phyloP scores from a whole-genome alignment of 2,113 vertebrate genomes.

The Microtus pennsylvanicus region DNA sequence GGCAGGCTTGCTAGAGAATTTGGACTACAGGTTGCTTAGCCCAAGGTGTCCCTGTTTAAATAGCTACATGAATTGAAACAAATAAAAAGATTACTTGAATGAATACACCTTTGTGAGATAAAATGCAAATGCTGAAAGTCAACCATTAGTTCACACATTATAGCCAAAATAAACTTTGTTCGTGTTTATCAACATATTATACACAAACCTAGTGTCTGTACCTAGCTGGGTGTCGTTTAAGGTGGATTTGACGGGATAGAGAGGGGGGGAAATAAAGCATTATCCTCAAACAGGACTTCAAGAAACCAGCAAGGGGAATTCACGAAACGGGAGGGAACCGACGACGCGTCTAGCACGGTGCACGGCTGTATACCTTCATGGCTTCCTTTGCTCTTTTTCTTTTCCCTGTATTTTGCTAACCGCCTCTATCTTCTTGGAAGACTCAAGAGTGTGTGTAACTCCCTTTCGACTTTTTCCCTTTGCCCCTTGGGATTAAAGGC shows the following conservation, averaged over 20 bases:
- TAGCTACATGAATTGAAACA: slow-evolving; percentile 89
- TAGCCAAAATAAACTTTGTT: slow-evolving; percentile 97
- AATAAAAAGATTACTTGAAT: slow-evolving; percentile 92
- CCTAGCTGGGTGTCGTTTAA: slow-evolving; percentile 80
- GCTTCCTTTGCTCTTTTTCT: slow-evolving; percentile 60
- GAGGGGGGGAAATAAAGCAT: slow-evolving; percentile 80
- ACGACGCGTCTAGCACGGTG: neutral
- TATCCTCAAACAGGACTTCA: slow-evolving; percentile 61
- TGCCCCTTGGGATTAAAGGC: slow-evolving; percentile 75
- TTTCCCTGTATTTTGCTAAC: slow-evolving; percentile 63
- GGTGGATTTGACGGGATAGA: slow-evolving; percentile 66
- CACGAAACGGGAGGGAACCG: neutral
- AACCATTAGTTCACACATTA: slow-evolving; percentile 93
- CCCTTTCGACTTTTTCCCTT: slow-evolving; percentile 44
- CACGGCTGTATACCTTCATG: slow-evolving; percentile 8
- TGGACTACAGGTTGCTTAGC: slow-evolving; percentile 79
- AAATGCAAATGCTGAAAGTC: slow-evolving; percentile 92
- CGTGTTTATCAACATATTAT: slow-evolving; percentile 97
- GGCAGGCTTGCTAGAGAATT: slow-evolving; percentile 81
- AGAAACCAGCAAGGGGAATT: slow-evolving; percentile 63
- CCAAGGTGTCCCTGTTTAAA: slow-evolving; percentile 89
- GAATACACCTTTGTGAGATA: slow-evolving; percentile 93
- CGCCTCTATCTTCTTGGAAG: slow-evolving; percentile 67
- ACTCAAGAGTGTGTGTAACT: slow-evolving; percentile 73
- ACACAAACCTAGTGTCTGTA: slow-evolving; percentile 91